A percentile compares a stretch with the other conserved stretches of the same genome.
Conservation (phyloP, 2,888 invertebrate species). For the Argyra leucocephala region DNA sequence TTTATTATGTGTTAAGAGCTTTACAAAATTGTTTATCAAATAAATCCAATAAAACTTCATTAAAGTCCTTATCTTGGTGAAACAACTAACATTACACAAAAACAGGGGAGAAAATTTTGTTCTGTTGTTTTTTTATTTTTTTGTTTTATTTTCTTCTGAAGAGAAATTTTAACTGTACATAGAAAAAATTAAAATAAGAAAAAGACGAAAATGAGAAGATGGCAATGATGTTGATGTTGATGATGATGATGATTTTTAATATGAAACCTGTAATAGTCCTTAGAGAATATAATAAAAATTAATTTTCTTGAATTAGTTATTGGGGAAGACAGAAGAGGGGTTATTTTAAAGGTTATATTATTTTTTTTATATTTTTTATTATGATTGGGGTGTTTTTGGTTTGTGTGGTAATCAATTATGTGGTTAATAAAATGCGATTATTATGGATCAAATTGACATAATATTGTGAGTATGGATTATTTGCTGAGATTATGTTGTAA, state of each 20-base stretch:
- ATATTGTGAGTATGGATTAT: too few relatives aligned
- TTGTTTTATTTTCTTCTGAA: too few relatives aligned
- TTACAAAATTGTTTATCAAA: not conserved
- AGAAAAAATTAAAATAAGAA: too few relatives aligned
- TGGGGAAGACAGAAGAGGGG: not conserved
- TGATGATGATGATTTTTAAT: too few relatives aligned
- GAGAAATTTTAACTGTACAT: too few relatives aligned
- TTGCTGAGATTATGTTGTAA: too few relatives aligned
- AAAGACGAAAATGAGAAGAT: too few relatives aligned
- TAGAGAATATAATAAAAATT: not conserved
- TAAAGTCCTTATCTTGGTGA: constrained; percentile 22
- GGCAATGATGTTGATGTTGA: too few relatives aligned
- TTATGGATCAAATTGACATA: not conserved
- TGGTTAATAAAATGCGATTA: not conserved
- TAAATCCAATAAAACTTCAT: constrained; percentile 21
- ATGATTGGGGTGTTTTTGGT: not conserved
- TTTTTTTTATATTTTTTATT: not conserved
- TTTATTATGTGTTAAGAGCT: not conserved
- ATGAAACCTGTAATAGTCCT: not conserved
- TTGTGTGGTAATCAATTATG: not conserved
- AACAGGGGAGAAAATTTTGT: not conserved
- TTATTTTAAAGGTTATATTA: not conserved
- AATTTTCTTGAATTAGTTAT: not conserved
- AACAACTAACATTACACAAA: constrained; percentile 13
- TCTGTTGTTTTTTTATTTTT: not conserved